Base-by-base conservation (phyloP, 2,888 invertebrate species). In the Cinara cedri region DNA sequence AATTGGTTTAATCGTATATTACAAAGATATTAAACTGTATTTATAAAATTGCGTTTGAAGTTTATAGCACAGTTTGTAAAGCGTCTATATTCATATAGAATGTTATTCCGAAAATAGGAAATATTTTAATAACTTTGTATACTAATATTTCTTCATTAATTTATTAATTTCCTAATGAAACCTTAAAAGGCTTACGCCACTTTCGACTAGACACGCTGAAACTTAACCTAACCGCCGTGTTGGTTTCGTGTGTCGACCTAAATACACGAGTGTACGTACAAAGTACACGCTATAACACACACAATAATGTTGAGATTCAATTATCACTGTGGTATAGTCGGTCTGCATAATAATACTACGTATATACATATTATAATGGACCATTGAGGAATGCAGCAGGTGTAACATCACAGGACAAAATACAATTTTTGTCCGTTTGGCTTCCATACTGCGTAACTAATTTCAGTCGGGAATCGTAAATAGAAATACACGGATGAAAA, bases 401-500 rank as follows among this genome's bases (percentile, higher is more conserved):
- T 78, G 78, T 78, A 78, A 70, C 51, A 34, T 34, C 34, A 68
- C 70, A 42, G 66, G 78, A 78, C 78, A 60, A 70, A 78, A 78
- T 78, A 62, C 49, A 78, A 70, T 78, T 70, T 70, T 68, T 70
- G 60, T 60, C 60, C 42, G 70, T 70, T 78, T 70, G 60, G 78
- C 78, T 78, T 78, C 78, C 78, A 78, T 78, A 78, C 78, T 78
- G 78, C 78, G 78, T 78, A 78, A 78, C 78, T 78, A 78, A 78
- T 78, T 78, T 78, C 70, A 21, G 60, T 62, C 68, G 13, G 60
- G 51, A 78, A 70, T 60, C 78, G 42, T 78, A 78, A 62, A 78
- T 70, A 70, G 70, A 46, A 76, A 66, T 66, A 57, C 44, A 49
- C 44, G 34, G 16, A 21, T 76, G 68, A 76, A 76, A 76, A 49